Conservation (phyloP, 2,888 invertebrate species). For the Microplitis manilae region DNA sequence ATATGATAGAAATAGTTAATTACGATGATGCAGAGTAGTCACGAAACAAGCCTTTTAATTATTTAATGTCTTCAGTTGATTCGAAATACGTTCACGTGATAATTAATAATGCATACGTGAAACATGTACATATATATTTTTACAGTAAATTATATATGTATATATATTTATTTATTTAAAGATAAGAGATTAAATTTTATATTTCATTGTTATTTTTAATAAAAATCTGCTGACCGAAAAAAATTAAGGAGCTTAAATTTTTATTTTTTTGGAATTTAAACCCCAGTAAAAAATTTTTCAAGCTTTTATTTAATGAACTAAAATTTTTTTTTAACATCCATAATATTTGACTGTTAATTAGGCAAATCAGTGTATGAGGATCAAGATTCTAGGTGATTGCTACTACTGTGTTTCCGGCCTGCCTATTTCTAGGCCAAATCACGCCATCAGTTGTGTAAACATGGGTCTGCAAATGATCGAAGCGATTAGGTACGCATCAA, state of each 20-base stretch:
- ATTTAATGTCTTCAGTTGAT: neutral
- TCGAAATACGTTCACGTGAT: neutral
- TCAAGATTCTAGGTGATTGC: conserved; percentile 96
- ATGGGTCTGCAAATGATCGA: conserved; percentile 98
- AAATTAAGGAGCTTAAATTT: too few relatives aligned
- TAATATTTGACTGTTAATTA: conserved; percentile 66
- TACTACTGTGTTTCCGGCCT: conserved; percentile 96
- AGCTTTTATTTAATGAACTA: too few relatives aligned
- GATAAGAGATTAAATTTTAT: too few relatives aligned
- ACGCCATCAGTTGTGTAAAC: conserved; percentile 95
- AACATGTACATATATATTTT: neutral
- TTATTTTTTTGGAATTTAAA: too few relatives aligned
- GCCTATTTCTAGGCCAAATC: conserved; percentile 92
- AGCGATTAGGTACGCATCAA: conserved; percentile 83
- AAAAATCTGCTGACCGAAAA: too few relatives aligned
- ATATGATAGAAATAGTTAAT: neutral
- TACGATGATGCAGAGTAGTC: neutral
- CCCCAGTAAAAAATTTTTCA: too few relatives aligned
- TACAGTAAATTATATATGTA: neutral
- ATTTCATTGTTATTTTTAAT: too few relatives aligned
- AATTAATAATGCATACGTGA: neutral
- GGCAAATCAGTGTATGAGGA: conserved; percentile 96
- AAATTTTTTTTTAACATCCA: too few relatives aligned
- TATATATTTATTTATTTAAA: too few relatives aligned
- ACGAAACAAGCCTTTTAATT: neutral